Base-by-base conservation (phyloP, 2,113 vertebrate species). In the Sardina pilchardus region DNA sequence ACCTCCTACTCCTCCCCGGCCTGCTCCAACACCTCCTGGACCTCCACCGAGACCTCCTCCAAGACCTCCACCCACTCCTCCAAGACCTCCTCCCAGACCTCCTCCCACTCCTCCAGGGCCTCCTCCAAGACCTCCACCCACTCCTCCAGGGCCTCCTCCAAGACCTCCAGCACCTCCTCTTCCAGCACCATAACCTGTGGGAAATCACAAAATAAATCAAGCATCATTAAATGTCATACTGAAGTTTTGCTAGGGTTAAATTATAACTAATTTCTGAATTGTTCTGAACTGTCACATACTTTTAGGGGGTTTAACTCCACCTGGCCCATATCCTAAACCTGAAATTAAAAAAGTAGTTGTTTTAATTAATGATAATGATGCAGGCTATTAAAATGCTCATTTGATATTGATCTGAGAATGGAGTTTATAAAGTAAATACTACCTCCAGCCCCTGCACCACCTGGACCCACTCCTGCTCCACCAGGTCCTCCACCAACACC, bases 11-110 rank as follows among this genome's bases (percentile, higher is more conserved):
- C 75, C 89, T 71, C 90, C 90, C 9, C 36, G 48, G 10, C 81
- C 80, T 71, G 63, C 87, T 36, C 87, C 39, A 82, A 88, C 75
- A 92, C 91, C 91, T 88, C 87, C 90, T 48, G 89, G 19, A 83
- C 86, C 89, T 1, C 89, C 86, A 5, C 71, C 30, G n/a, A 82
- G 10, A 1, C 48, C 87, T 86, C 82, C 82, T 50, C 85, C 82
- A 81, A 67, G 84, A 36, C 84, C 82, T 45, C 85, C 82, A 21
- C 87, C 89, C 4, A 56, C 47, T 26, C 82, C 82, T 8, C 14
- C 47, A 84, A 17, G 30, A 47, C 81, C 87, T 86, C 84, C 82
- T 45, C 84, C 81, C 21, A 17, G 30, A 47, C 81, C 87, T 86
- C 84, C 82, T 45, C 84, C 81, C 21, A 82, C 81, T 84, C 89